Evolutionary conservation across 2,113 vertebrate genomes (phyloP).

Genomic region (Falcunculus frontatus): DNA sequence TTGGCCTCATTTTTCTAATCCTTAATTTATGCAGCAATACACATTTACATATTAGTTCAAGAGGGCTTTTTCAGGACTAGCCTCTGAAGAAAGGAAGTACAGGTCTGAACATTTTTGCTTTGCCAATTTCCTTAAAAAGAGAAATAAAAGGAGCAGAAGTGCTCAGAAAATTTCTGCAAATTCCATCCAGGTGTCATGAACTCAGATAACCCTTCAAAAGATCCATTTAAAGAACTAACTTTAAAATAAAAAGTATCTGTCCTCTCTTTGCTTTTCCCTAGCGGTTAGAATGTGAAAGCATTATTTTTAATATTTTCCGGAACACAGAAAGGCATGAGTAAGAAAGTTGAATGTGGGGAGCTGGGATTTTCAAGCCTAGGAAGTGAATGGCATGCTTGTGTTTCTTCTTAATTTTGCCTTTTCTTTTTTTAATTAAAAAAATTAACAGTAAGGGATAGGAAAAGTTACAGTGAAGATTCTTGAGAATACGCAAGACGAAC

Average conservation of each 20-base stretch:
- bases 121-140: neutral
- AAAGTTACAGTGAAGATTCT: neutral
- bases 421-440: neutral
- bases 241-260: neutral
- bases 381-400: neutral
- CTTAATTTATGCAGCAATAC: constrained; percentile 26
- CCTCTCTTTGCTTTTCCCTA: neutral
- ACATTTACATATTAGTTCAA: constrained; percentile 18
- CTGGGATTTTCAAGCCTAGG: neutral
- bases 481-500: neutral
- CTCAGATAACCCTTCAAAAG: neutral
- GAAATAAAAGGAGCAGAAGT: neutral
- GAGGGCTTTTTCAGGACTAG: neutral
- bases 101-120: neutral
- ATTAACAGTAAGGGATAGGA: neutral
- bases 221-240: neutral
- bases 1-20: neutral
- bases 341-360: neutral
- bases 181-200: neutral
- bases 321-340: neutral
- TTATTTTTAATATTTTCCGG: neutral
- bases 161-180: neutral
- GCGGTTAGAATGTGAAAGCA: neutral
- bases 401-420: neutral
- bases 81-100: neutral